Base-by-base conservation (phyloP, 2,113 vertebrate genomes). In the Gallinago undulata region DNA sequence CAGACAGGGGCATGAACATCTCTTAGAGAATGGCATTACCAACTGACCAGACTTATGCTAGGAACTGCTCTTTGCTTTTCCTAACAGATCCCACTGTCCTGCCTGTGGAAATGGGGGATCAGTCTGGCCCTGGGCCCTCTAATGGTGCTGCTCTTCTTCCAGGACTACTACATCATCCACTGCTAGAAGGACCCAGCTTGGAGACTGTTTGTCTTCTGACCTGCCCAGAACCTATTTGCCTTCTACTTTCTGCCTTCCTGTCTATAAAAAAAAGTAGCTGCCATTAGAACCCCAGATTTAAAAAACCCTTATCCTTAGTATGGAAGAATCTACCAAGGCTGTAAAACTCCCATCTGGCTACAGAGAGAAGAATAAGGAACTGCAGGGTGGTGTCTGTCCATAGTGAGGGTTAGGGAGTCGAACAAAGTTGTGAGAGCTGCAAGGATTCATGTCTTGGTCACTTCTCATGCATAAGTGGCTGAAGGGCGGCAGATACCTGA, bases 111-210 rank as follows among this genome's bases (percentile, higher is more conserved):
- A 84, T 39, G 55, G 95, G 94, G 95, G 94, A 84, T 96, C 70
- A 97, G 95, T 56, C 85, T 94, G 27, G 82, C 97, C 60, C 92
- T 96, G 72, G 93, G 84, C 6, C 70, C 93, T 51, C 92, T 97
- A 50, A 84, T 18, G 3, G 84, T 96, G 64, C 72, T 82, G 74
- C 93, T 94, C 27, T 97, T 95, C 81, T 97, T 97, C 51, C 91
- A 97, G 24, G 96, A 95, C 95, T 63, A 84, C 73, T 92, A 94
- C 63, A 79, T 92, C 83, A 82, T 63, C 23, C 72, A 33, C 53
- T 72, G 33, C 74, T 33, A 30, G 33, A 93, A 85, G 35, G 59
- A 83, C 39, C 83, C 22, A 1, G 7, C 55, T 55, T 76, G 57
- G 62, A 94, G 31, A 67, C 23, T n/a, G 7, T 30, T 74, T 85